Conservation (phyloP, 2,113 vertebrate species). For the Hypocryptadius cinnamomeus region DNA sequence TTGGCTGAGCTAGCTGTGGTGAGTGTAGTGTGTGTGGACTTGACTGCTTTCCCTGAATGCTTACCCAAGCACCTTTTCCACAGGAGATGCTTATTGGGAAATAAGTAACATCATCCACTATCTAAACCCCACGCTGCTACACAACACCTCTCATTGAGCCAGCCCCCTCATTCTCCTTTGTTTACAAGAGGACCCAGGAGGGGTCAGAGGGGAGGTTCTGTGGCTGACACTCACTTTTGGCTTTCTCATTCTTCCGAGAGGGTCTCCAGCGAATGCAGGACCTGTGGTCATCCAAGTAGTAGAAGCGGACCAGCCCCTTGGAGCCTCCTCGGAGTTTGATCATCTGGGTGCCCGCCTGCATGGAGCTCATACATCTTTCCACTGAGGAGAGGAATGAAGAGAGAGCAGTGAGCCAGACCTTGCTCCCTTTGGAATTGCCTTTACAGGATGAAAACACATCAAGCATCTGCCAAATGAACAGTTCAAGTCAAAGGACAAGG, state of each 20-base stretch:
- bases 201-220: background rate
- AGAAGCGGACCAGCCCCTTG: constrained; percentile 90
- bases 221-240: constrained; percentile 87
- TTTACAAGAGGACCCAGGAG: background rate
- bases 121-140: background rate
- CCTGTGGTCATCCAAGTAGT: constrained; percentile 92
- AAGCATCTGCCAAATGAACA: background rate
- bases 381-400: constrained; percentile 69
- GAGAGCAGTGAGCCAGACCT: background rate
- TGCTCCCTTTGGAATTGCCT: background rate
- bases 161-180: background rate
- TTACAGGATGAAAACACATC: background rate
- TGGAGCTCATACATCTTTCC: constrained; percentile 95
- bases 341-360: constrained; percentile 96
- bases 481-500: background rate
- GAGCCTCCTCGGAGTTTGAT: constrained; percentile 91
- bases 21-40: background rate
- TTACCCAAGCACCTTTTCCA: background rate
- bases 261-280: constrained; percentile 96
- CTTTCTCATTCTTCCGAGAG: constrained; percentile 94
- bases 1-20: background rate
- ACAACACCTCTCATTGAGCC: background rate
- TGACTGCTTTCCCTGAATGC: background rate
- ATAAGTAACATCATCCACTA: background rate
- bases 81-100: background rate